Evolutionary conservation across 2,888 invertebrate species (phyloP), one percentile per base, ranked within the genome.

Genomic region (Cataglyphis albicans): DNA sequence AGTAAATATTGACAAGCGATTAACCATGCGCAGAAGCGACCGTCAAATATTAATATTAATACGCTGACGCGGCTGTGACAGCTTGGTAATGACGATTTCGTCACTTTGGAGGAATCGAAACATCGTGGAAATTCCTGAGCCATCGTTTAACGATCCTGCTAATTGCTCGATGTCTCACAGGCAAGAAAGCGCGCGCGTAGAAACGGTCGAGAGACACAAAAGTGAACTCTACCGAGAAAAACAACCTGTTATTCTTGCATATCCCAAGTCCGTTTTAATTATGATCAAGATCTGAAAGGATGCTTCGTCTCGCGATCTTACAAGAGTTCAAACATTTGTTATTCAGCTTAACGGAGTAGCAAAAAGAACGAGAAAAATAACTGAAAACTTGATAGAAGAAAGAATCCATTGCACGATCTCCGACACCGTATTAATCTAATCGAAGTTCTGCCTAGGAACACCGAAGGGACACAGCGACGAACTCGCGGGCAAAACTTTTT

Each of bases 1-100:
- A 74, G 78, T 78, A 85, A 89, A 89, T 86, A 86, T 87, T 86
- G 89, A 89, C 81, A 82, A 81, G 82, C 84, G 84, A 86, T 85
- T 81, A 68, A 35, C 21, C 52, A 7, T 52, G 68, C 65, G 15
- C 48, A 25, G 67, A 75, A 75, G 59, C 74, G 65, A 80, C 29
- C 29, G 48, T 1, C 52, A 81, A 81, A 75, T 87, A 84, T 88
- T 82, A 89, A 88, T 89, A 89, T 88, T 87, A 89, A 88, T 85
- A 65, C 67, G 63, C 15, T 75, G 65, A 55, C 70, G 52, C 48
- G 65, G 81, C 88, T 88, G 44, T n/a, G 7, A 52, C 52, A 52
- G 82, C 84, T 89, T 82, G 83, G 81, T 87, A 85, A 88, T 85
- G 76, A 55, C 12, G 55, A 10, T 25, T 57, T 44, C 32, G 4